Percentiles rank a stretch among this genome's conserved stretches.
Conservation (phyloP, 2,888 invertebrate species). For the Acanthosepion esculentum region DNA sequence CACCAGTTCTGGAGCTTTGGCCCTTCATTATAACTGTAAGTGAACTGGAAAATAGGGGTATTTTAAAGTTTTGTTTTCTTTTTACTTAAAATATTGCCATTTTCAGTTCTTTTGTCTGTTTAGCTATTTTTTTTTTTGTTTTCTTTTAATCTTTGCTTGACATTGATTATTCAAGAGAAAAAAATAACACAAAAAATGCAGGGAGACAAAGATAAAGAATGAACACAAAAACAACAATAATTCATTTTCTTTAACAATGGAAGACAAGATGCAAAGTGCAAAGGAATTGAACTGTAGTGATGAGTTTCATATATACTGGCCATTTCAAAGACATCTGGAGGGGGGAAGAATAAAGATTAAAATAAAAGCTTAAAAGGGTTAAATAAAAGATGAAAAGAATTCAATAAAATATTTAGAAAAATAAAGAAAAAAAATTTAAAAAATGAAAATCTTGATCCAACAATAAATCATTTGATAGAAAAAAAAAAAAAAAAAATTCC, state of each 20-base stretch:
- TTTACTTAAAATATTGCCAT: not conserved
- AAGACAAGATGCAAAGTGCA: slow-evolving; percentile 33
- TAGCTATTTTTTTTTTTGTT: not conserved
- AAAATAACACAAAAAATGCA: slow-evolving; percentile 15
- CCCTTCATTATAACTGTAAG: not conserved
- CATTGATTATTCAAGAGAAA: not conserved
- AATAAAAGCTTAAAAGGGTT: not conserved
- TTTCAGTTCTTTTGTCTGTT: not conserved
- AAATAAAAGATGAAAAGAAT: not conserved
- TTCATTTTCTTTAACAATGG: slow-evolving; percentile 20
- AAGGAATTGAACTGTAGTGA: slow-evolving; percentile 33
- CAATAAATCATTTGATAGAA: not conserved
- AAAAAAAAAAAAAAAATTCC: not conserved
- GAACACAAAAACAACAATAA: not conserved
- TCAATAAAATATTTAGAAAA: not conserved
- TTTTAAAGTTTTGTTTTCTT: not conserved
- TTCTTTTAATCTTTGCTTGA: not conserved
- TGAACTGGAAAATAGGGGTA: not conserved
- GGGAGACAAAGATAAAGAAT: not conserved
- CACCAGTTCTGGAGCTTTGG: not conserved
- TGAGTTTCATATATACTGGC: not conserved
- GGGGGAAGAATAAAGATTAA: not conserved
- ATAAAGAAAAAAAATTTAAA: not conserved
- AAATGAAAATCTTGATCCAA: not conserved
- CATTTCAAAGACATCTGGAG: not conserved